Conservation (phyloP, 1,140 invertebrate genomes). For the Penaeus chinensis region DNA sequence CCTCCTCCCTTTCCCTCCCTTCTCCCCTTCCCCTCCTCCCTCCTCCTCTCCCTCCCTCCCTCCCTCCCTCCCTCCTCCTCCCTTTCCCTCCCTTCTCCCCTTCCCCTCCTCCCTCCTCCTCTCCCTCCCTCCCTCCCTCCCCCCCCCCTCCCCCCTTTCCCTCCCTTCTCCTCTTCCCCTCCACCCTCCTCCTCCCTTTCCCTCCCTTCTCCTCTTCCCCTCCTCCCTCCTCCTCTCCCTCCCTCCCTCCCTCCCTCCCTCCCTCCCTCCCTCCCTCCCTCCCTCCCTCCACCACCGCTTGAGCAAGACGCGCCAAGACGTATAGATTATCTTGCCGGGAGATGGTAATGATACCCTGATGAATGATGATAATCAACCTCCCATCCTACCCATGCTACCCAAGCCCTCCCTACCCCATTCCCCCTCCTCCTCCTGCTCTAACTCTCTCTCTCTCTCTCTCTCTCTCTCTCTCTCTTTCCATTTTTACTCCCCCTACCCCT, state of each 20-base stretch:
- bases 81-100: neutral
- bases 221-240: too few relatives aligned
- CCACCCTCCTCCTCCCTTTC: conserved; percentile 14
- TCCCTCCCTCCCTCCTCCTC: neutral
- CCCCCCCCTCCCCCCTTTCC: neutral
- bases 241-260: neutral
- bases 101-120: neutral
- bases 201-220: neutral
- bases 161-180: neutral
- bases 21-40: neutral
- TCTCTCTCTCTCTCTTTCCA: conserved; percentile 16
- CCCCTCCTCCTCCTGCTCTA: conserved; percentile 12
- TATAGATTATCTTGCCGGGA: too few relatives aligned
- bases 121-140: neutral
- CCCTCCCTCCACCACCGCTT: neutral
- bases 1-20: neutral
- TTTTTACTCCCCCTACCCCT: neutral
- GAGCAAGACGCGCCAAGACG: too few relatives aligned
- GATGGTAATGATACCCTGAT: too few relatives aligned
- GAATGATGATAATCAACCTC: neutral
- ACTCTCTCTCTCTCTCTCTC: conserved; percentile 26
- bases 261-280: neutral
- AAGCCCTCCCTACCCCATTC: neutral
- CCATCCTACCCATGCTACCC: neutral
- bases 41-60: neutral